These are phyloP conservation scores for Allenopithecus nigroviridis DNA, from an alignment of 2,797 vertebrate species.

Conservation along the genomic window DNA sequence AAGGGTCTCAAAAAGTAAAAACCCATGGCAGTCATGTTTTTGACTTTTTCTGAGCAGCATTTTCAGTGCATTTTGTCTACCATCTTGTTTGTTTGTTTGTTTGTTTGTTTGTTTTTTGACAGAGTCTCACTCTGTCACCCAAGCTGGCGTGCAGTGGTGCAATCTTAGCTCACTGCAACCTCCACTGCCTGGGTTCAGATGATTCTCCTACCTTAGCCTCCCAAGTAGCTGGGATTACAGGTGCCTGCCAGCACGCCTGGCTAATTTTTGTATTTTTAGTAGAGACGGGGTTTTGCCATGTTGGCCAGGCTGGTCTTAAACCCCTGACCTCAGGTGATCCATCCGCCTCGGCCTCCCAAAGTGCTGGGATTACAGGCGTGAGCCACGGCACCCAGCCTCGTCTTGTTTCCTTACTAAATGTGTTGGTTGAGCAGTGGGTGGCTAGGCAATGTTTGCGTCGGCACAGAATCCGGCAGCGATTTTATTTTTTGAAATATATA, in stretches of 20 bases:
- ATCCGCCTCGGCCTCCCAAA: background rate
- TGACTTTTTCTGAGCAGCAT: constrained; percentile 9
- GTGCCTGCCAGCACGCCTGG: background rate
- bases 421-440: constrained; percentile 57
- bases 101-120: accelerated
- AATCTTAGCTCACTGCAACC: background rate
- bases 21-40: background rate
- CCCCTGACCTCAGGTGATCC: background rate
- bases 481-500: constrained; percentile 43
- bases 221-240: background rate
- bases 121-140: background rate
- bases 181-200: background rate
- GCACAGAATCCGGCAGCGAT: constrained; percentile 33
- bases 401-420: constrained; percentile 58
- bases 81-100: constrained; percentile 33
- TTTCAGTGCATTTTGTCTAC: background rate
- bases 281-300: background rate
- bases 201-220: background rate
- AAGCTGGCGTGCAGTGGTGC: background rate
- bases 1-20: constrained; percentile 46
- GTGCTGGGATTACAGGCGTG: background rate
- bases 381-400: background rate
- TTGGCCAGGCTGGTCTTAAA: background rate
- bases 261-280: background rate
- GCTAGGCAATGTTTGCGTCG: constrained; percentile 63